These are phyloP conservation scores for Elachura formosa DNA, from an alignment of 2,113 vertebrate genomes.

Conservation along the genomic window DNA sequence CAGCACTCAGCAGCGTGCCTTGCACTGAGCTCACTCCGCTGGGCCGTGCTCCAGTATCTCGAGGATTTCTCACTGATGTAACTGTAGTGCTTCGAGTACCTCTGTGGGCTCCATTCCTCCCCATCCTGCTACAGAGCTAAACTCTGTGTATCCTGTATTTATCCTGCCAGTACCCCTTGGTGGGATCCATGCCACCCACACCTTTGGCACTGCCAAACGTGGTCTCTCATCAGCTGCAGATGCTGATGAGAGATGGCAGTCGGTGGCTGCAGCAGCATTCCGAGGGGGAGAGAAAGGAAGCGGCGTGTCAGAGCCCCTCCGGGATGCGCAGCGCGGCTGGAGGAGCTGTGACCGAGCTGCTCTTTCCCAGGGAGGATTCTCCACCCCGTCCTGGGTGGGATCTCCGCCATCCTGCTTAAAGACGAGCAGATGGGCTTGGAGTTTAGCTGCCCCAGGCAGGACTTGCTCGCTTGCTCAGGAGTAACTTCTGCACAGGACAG, in stretches of 20 bases:
- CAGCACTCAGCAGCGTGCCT: rapidly evolving
- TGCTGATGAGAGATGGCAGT: not conserved
- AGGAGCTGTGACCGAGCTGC: constrained; percentile 10
- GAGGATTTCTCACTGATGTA: not conserved
- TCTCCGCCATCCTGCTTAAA: constrained; percentile 26
- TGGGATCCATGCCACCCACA: not conserved
- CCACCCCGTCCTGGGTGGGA: constrained; percentile 64
- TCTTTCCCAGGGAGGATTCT: constrained; percentile 47
- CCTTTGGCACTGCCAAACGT: not conserved
- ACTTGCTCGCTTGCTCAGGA: not conserved
- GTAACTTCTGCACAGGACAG: not conserved
- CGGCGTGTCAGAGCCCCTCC: not conserved
- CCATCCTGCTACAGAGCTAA: not conserved
- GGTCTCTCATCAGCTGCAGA: rapidly evolving
- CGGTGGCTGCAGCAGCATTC: not conserved
- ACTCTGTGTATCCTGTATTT: rapidly evolving
- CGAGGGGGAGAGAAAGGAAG: not conserved
- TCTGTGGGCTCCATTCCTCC: rapidly evolving
- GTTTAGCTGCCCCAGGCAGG: not conserved
- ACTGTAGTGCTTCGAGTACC: not conserved
- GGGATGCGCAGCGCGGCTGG: not conserved
- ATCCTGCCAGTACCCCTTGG: not conserved
- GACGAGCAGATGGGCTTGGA: not conserved
- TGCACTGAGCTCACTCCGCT: not conserved
- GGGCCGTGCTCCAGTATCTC: not conserved